Evolutionary conservation across 2,113 vertebrate genomes (phyloP).

Genomic region (Conger conger): DNA sequence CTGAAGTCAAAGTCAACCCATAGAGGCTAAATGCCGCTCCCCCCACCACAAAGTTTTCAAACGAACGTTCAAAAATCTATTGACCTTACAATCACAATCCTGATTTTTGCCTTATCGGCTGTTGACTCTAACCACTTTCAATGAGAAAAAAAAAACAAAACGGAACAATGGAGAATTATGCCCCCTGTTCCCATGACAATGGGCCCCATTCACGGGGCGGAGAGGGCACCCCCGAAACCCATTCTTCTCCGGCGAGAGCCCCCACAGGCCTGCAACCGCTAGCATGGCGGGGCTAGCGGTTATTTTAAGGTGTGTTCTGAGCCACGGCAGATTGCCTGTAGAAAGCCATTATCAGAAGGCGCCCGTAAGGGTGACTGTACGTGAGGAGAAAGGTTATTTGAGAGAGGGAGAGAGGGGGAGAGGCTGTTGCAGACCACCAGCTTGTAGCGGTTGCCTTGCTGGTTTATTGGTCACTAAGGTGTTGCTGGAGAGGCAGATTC

Average conservation of each 20-base stretch:
- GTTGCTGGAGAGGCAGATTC: background rate
- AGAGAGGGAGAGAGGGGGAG: constrained; percentile 62
- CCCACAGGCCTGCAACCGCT: constrained; percentile 21
- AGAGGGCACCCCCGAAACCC: background rate
- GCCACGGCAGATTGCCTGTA: constrained; percentile 29
- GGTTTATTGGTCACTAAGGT: constrained; percentile 27
- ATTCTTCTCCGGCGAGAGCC: constrained; percentile 29
- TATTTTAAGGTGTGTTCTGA: constrained; percentile 36
- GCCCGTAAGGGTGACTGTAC: constrained; percentile 47
- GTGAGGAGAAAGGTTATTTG: constrained; percentile 60
- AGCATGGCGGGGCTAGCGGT: constrained; percentile 34
- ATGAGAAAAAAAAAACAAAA: background rate
- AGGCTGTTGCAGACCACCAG: constrained; percentile 61
- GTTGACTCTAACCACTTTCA: background rate
- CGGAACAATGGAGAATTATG: constrained; percentile 26
- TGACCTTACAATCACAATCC: background rate
- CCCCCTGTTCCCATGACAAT: constrained; percentile 29
- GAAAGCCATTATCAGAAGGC: constrained; percentile 49
- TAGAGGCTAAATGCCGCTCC: background rate
- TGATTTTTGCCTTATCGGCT: background rate
- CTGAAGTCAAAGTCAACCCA: background rate
- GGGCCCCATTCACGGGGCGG: constrained; percentile 12
- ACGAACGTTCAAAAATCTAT: background rate
- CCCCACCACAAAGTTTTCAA: constrained; percentile 16
- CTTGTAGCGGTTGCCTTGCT: constrained; percentile 51